Evolutionary conservation across 2,113 vertebrate genomes (phyloP).

Genomic region (rabbit (Oryctolagus cuniculus)): DNA sequence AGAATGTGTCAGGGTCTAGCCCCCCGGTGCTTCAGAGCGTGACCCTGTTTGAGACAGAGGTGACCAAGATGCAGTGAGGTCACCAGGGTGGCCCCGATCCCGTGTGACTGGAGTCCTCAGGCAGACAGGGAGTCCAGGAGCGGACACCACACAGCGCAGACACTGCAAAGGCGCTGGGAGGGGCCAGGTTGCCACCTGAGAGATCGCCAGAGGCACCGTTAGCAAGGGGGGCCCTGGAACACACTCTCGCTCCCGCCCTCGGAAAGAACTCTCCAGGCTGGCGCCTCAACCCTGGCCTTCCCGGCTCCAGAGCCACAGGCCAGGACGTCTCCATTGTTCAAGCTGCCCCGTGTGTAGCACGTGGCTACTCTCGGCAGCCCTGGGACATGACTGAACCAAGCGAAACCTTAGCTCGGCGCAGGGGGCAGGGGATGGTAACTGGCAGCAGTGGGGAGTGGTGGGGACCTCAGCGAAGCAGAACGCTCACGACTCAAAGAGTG

Average conservation of each 20-base stretch:
- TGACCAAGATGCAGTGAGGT: not conserved
- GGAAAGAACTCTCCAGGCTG: not conserved
- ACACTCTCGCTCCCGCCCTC: not conserved
- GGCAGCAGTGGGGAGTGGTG: not conserved
- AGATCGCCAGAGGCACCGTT: not conserved
- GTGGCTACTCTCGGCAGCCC: no score
- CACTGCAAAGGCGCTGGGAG: not conserved
- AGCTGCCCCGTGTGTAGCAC: not conserved
- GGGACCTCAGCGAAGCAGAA: not conserved
- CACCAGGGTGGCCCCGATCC: not conserved
- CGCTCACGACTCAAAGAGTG: not conserved
- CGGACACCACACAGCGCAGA: not conserved
- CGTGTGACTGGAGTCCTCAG: not conserved
- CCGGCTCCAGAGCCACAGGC: no score
- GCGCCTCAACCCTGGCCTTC: no score
- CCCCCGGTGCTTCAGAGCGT: not conserved
- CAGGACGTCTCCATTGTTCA: not conserved
- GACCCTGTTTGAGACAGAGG: slow-evolving; percentile 16
- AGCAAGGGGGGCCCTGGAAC: not conserved
- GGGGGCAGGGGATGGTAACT: no score
- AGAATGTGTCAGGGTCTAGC: not conserved
- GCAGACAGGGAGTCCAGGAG: not conserved
- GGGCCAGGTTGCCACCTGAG: not conserved
- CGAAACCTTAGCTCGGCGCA: no score
- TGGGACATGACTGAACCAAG: no score